Evolutionary conservation across 2,797 vertebrate genomes (phyloP).

Genomic region (Danio aesculapii): DNA sequence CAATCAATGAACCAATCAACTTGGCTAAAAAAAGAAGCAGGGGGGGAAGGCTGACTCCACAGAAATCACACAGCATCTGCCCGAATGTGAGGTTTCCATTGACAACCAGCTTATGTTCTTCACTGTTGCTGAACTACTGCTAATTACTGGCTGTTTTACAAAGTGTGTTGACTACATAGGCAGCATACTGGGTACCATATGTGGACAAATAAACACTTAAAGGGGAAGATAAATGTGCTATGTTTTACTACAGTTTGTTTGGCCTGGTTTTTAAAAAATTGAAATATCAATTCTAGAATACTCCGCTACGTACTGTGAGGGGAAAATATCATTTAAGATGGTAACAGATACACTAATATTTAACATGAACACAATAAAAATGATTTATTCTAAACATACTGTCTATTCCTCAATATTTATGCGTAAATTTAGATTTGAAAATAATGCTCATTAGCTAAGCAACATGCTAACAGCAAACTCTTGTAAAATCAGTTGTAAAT

Average conservation of each 20-base stretch:
- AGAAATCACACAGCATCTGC: background rate
- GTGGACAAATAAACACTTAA: background rate
- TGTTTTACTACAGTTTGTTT: background rate
- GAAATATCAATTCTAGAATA: background rate
- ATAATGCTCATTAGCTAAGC: too few relatives aligned
- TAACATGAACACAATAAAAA: background rate
- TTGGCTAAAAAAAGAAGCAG: background rate
- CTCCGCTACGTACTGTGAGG: background rate
- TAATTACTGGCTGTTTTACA: background rate
- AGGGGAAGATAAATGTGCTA: background rate
- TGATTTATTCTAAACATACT: too few relatives aligned
- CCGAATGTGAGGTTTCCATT: slow-evolving; percentile 9
- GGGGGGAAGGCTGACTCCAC: background rate
- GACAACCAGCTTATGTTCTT: slow-evolving; percentile 9
- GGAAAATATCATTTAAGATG: background rate
- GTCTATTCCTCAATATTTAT: too few relatives aligned
- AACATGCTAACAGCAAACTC: too few relatives aligned
- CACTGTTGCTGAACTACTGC: background rate
- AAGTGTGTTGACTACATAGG: background rate
- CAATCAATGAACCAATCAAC: slow-evolving; percentile 14
- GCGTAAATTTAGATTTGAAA: too few relatives aligned
- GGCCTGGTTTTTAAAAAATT: background rate
- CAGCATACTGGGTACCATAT: background rate
- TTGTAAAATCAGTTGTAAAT: too few relatives aligned
- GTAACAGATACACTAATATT: background rate